Evolutionary conservation across 2,888 invertebrate species (phyloP), one percentile per base, ranked within the genome.

Genomic region (Deladenus siricidicola): DNA sequence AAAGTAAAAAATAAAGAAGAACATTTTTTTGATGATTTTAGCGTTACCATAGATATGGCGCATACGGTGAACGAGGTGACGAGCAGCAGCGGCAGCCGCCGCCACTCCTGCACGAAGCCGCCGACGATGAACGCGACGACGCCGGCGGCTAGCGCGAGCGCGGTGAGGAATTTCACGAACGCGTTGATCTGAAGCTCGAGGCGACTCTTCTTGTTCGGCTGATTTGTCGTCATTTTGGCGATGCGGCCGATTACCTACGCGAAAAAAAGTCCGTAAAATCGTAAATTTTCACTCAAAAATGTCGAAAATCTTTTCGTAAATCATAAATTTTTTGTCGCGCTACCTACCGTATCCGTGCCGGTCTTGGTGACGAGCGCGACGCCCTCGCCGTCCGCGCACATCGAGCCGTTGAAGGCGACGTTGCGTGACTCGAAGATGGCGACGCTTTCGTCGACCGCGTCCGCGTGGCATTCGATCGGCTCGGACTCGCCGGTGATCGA

Each of bases 311-410:
- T n/a, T n/a, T n/a, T n/a, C n/a, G n/a, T n/a, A n/a, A n/a, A n/a
- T n/a, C n/a, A n/a, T n/a, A n/a, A n/a, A n/a, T n/a, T n/a, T n/a
- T n/a, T n/a, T n/a, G n/a, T n/a, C n/a, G n/a, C n/a, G n/a, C n/a
- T n/a, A n/a, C n/a, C n/a, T 26, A 67, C 69, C 10, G 72, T 72
- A 4, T 57, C 51, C 17, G 60, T 59, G 49, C 68, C 72, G 14
- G 71, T 72, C 24, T 70, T 56, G 26, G 71, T 71, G 10, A 73
- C 73, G 29, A 73, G 58, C 10, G 70, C 73, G 51, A 68, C 63
- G 48, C 70, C 73, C 44, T 73, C 73, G 26, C 73, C 73, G 24
- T 73, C 73, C 24, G 74, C 73, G 59, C 73, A 73, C 52, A 72
- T 66, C 0, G 70, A 70, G 24, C 73, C 72, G 57, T 73, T 67